phyloP scores from a whole-genome alignment of 2,113 vertebrate genomes.

The Motacilla alba region DNA sequence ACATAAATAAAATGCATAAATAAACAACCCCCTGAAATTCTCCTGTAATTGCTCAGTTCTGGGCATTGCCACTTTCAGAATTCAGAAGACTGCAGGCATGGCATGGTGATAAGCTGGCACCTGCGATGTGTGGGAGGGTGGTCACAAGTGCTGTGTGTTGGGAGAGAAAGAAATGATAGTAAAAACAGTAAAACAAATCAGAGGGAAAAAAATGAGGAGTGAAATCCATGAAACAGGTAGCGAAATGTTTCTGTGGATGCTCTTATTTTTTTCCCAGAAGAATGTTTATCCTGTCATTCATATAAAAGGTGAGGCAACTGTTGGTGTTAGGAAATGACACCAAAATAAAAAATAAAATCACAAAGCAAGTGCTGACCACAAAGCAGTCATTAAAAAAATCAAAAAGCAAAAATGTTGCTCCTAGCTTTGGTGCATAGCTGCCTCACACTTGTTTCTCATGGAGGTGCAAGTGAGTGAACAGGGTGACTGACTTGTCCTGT shows the following conservation, averaged over 20 bases:
- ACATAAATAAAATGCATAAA: background rate
- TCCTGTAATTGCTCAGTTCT: background rate
- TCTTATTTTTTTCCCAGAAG: background rate
- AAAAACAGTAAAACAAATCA: background rate
- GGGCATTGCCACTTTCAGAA: background rate
- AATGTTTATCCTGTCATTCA: background rate
- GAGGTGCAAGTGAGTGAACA: background rate
- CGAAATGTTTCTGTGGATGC: background rate
- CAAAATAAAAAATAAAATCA: background rate
- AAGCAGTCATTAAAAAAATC: background rate
- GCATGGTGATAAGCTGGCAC: background rate
- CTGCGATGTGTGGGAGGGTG: accelerated
- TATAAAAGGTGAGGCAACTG: background rate
- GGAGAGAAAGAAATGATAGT: background rate
- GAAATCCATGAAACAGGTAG: background rate
- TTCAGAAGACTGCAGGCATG: background rate
- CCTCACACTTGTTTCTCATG: background rate
- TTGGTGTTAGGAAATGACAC: background rate
- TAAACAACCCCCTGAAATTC: background rate
- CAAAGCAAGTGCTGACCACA: background rate
- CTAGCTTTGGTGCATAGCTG: background rate
- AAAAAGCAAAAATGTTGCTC: background rate
- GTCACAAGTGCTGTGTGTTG: background rate
- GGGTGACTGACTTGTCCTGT: background rate
- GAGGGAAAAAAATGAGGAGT: too few relatives aligned